Evolutionary conservation across 2,888 invertebrate species (phyloP), one percentile per base, ranked within the genome.

Genomic region (Orthosia gothica): DNA sequence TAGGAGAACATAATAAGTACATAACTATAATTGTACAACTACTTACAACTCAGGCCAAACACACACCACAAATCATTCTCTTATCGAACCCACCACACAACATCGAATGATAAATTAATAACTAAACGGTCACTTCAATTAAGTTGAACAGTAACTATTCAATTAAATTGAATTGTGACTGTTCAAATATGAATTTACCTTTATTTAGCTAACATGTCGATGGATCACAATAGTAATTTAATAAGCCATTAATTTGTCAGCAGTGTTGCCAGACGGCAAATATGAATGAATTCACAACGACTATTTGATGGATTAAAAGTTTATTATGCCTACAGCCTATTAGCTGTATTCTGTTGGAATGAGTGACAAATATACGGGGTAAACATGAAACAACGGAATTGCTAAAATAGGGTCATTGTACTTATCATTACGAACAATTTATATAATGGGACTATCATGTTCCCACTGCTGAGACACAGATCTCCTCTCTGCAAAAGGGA

Each of bases 181-280:
- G 67, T 74, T 68, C 63, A 83, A 70, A 70, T 68, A 70, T 70
- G 74, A 65, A 64, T 68, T 57, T 57, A 62, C 70, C 83, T 79
- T 79, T 75, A 76, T 83, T 81, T 74, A 81, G 64, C 63, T 79
- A 74, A 61, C 63, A 83, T 71, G 59, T 52, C 64, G 72, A 26
- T 58, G 40, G 68, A 54, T 58, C 77, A 82, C 86, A 85, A 84
- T 83, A 77, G 85, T 87, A 87, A 88, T 90, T 87, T 77, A 84
- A 90, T 88, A 88, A 87, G 82, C 73, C 72, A 86, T 87, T 88
- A 82, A 89, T 86, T 88, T 70, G 82, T 72, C 49, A 59, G 23
- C 49, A 49, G 49, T 82, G 78, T 70, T 69, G 57, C 26, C 70
- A 52, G 68, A 64, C 5, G 7, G 32, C 63, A 83, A 83, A 81